Conservation (phyloP, 2,797 vertebrate species). For the Perodicticus potto region DNA sequence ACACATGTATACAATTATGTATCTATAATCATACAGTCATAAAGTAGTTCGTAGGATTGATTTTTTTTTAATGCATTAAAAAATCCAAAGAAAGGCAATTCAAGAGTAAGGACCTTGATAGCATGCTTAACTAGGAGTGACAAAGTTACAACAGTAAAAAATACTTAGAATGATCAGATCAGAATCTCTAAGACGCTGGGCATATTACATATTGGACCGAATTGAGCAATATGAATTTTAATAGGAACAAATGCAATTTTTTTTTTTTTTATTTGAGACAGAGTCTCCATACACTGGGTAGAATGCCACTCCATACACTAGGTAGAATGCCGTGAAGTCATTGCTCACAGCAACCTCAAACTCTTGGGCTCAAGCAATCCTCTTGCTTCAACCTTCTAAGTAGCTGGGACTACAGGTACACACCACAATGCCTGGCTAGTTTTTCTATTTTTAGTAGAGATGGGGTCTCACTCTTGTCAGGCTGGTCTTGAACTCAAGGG, state of each 20-base stretch:
- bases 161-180: slow-evolving; percentile 9
- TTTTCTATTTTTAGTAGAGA: no score
- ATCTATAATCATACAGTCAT: not conserved
- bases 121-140: not conserved
- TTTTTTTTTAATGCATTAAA: not conserved
- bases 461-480: no score
- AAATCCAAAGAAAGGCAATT: not conserved
- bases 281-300: no score
- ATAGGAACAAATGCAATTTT: not conserved
- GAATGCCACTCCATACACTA: no score
- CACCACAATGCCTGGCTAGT: no score
- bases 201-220: slow-evolving; percentile 22
- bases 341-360: no score
- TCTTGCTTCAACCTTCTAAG: no score
- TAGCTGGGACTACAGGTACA: no score
- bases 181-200: slow-evolving; percentile 21
- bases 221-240: slow-evolving; percentile 27
- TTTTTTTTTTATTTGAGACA: no score
- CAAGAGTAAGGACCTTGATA: not conserved
- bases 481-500: no score
- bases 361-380: no score
- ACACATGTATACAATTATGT: not conserved
- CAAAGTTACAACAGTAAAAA: slow-evolving; percentile 52
- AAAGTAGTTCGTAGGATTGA: not conserved
- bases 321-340: no score